Conservation (phyloP, 2,888 invertebrate genomes). For the Agrilus cyanescens region DNA sequence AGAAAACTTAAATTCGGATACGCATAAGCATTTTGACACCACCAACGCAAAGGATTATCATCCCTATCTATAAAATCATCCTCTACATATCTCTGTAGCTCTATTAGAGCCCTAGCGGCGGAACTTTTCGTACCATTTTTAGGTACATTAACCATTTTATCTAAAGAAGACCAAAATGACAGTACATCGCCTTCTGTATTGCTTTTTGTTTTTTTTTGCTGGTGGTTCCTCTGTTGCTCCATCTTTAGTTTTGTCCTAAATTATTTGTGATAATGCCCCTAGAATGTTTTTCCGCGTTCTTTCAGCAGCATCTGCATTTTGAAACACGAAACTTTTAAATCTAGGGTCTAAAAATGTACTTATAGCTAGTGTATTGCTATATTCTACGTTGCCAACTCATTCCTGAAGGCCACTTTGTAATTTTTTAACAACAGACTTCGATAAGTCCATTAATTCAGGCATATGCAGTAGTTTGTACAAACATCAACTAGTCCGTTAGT, state of each 20-base stretch:
- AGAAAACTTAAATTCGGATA: conserved; percentile 9
- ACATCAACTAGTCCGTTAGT: conserved; percentile 12
- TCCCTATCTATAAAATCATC: conserved; percentile 9
- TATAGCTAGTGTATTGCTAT: conserved; percentile 3
- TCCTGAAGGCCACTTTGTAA: neutral
- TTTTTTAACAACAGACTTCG: no score
- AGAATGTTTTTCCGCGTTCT: conserved; percentile 2
- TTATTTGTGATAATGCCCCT: neutral
- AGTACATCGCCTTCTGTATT: neutral
- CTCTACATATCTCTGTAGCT: conserved; percentile 11
- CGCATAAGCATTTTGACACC: conserved; percentile 4
- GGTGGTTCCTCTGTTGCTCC: neutral
- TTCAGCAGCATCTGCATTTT: conserved; percentile 1
- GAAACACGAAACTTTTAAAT: conserved; percentile 7
- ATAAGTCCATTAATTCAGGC: no score
- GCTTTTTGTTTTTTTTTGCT: neutral
- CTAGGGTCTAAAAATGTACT: conserved; percentile 9
- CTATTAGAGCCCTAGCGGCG: conserved; percentile 7
- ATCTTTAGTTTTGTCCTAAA: neutral
- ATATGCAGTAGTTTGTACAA: no score
- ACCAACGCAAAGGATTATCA: conserved; percentile 10
- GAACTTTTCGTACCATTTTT: conserved; percentile 3
- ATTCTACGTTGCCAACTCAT: conserved; percentile 5
- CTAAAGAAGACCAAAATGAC: conserved; percentile 6
- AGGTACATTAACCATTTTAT: conserved; percentile 5